Percentiles rank a stretch among this genome's conserved stretches.
These are phyloP conservation scores for Muscicapa striata DNA, from an alignment of 2,797 vertebrate genomes.

Conservation along the genomic window DNA sequence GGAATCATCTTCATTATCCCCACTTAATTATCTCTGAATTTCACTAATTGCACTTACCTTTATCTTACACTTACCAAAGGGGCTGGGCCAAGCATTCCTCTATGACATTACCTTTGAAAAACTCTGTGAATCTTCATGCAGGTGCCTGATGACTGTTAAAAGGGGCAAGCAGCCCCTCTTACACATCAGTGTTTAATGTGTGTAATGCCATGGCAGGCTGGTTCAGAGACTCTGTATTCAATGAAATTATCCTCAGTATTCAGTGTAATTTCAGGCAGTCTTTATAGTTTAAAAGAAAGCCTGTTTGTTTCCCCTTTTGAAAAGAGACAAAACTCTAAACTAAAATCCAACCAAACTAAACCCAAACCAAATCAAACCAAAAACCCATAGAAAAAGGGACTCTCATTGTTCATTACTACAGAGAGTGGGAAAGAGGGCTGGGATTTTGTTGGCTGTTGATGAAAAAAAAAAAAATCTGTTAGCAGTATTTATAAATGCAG, in stretches of 20 bases:
- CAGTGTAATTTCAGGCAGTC: neutral
- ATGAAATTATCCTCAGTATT: neutral
- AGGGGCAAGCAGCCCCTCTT: neutral
- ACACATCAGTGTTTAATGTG: neutral
- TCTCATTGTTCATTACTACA: neutral
- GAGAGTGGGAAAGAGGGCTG: neutral
- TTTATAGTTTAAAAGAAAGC: neutral
- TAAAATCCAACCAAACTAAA: neutral
- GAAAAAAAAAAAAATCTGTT: neutral
- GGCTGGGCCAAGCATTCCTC: neutral
- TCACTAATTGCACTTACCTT: slow-evolving; percentile 50
- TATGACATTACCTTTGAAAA: neutral
- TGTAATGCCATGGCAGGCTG: neutral
- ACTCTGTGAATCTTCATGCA: neutral
- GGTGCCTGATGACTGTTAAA: neutral
- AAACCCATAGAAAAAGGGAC: neutral
- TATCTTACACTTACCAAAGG: neutral
- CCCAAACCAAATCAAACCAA: neutral
- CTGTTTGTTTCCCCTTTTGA: neutral
- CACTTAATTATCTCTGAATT: slow-evolving; percentile 16
- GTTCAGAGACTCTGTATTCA: neutral
- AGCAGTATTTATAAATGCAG: neutral
- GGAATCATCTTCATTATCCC: slow-evolving; percentile 32
- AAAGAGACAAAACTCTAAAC: neutral
- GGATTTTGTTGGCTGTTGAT: neutral